Evolutionary conservation across 2,797 vertebrate genomes (phyloP), one percentile per base, ranked within the genome.

Genomic region (Eulemur rubriventer): DNA sequence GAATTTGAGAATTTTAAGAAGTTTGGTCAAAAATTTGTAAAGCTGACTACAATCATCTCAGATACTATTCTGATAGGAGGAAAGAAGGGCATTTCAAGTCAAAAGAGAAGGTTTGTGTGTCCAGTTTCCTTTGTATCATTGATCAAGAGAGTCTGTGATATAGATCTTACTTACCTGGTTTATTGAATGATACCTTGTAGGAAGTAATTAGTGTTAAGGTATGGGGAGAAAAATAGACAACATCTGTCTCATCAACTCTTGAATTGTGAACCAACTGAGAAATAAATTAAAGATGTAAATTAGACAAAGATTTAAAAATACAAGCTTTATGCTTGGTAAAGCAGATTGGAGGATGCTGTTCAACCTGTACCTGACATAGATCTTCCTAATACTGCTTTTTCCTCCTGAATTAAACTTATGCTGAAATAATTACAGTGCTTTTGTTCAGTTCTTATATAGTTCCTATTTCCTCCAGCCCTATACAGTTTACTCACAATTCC

Each of bases 131-230:
- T 89, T 22, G 52, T 24, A 35, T 33, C 13, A 30, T 20, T 91
- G 17, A 84, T 86, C 41, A 70, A 57, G 38, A 72, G 9, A 73
- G 33, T 87, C 50, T 18, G 8, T 75, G 55, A 41, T 88, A 82
- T 20, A 80, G 59, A 67, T 67, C 57, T 81, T 83, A 63, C 41
- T 41, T 96, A n/a, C 72, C 33, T 33, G 46, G 88, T 75, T 92
- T 94, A 83, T 65, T 89, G 81, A 97, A 50, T 95, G 89, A 79
- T 88, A 89, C 55, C 78, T 70, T 84, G 35, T 78, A 70, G 93
- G 46, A 95, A 94, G 73, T 85, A 70, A 80, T 89, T 80, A 94
- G 38, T 76, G 41, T 65, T 90, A 73, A 86, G 43, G 95, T 57
- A 22, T 2, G 22, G 88, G 17, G 28, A 89, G 81, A 72, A 43